A percentile compares a stretch with the other conserved stretches of the same genome.
phyloP scores from a whole-genome alignment of 2,888 invertebrate genomes.

The Microplitis manilae region DNA sequence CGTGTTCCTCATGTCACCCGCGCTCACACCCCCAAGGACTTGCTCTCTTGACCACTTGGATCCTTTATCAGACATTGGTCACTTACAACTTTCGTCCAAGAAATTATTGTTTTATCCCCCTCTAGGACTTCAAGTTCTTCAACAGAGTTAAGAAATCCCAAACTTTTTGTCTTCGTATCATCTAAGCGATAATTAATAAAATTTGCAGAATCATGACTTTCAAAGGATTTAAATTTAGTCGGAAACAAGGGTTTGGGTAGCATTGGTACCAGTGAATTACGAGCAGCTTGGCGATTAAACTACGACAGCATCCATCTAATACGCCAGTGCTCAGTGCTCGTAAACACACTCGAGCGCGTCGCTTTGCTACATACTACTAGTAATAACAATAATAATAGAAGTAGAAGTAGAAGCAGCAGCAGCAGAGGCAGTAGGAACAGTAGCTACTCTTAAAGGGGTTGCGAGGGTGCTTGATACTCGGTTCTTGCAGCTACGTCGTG shows the following conservation, averaged over 20 bases:
- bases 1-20: slow-evolving; percentile 28
- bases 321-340: slow-evolving; percentile 54
- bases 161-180: neutral
- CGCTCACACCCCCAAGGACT: slow-evolving; percentile 1
- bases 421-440: slow-evolving; percentile 20
- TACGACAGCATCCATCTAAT: slow-evolving; percentile 62
- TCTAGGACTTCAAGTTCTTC: slow-evolving; percentile 18
- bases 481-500: slow-evolving; percentile 24
- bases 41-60: slow-evolving; percentile 32
- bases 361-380: slow-evolving; percentile 4
- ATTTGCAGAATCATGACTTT: neutral
- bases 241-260: slow-evolving; percentile 13
- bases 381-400: slow-evolving; percentile 31
- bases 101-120: slow-evolving; percentile 28
- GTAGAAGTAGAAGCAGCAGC: slow-evolving; percentile 30
- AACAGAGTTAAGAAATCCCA: slow-evolving; percentile 18
- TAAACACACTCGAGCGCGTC: slow-evolving; percentile 58
- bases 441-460: slow-evolving; percentile 30
- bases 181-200: slow-evolving; percentile 1
- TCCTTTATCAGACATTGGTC: slow-evolving; percentile 55
- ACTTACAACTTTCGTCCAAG: slow-evolving; percentile 54
- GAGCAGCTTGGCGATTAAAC: slow-evolving; percentile 61
- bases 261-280: slow-evolving; percentile 55
- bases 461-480: slow-evolving; percentile 31
- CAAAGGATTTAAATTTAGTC: too few species aligned